These are phyloP conservation scores for Aphidius gifuensis DNA, from an alignment of 1,140 invertebrate genomes.

Conservation along the genomic window DNA sequence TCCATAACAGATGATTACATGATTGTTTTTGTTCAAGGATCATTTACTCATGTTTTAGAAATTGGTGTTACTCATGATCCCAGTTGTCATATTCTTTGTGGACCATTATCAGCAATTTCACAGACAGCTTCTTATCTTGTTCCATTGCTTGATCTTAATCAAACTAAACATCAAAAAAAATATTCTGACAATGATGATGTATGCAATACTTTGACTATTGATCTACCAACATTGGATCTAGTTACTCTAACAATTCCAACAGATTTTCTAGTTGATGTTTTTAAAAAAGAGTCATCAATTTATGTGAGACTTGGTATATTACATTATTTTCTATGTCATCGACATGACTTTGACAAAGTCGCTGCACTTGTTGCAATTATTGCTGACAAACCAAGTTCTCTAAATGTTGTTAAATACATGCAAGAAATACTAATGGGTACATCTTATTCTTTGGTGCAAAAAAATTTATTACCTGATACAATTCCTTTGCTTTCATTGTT, in stretches of 20 bases:
- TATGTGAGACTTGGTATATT: slow-evolving; percentile 73
- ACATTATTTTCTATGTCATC: slow-evolving; percentile 76
- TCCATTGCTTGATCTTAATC: slow-evolving; percentile 52
- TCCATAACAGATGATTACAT: slow-evolving; percentile 70
- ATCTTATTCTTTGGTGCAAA: slow-evolving; percentile 68
- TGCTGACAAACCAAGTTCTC: slow-evolving; percentile 54
- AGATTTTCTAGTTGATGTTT: slow-evolving; percentile 64
- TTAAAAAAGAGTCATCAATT: slow-evolving; percentile 62
- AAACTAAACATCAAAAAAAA: neutral
- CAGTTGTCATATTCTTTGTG: slow-evolving; percentile 71
- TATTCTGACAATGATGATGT: neutral
- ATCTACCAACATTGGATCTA: slow-evolving; percentile 69
- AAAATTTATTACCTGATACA: slow-evolving; percentile 69
- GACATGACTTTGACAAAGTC: slow-evolving; percentile 67
- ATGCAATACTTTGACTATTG: slow-evolving; percentile 54
- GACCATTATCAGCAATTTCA: slow-evolving; percentile 57
- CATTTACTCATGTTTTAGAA: slow-evolving; percentile 78
- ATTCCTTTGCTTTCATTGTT: slow-evolving; percentile 64
- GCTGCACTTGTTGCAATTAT: slow-evolving; percentile 59
- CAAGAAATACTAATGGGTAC: slow-evolving; percentile 76
- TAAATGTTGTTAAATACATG: slow-evolving; percentile 61
- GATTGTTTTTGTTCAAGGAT: slow-evolving; percentile 71
- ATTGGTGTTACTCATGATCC: slow-evolving; percentile 77
- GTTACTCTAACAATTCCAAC: slow-evolving; percentile 63
- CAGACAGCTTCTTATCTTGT: slow-evolving; percentile 63